Evolutionary conservation across 1,140 invertebrate species (phyloP).

Genomic region (Aphis craccivora): DNA sequence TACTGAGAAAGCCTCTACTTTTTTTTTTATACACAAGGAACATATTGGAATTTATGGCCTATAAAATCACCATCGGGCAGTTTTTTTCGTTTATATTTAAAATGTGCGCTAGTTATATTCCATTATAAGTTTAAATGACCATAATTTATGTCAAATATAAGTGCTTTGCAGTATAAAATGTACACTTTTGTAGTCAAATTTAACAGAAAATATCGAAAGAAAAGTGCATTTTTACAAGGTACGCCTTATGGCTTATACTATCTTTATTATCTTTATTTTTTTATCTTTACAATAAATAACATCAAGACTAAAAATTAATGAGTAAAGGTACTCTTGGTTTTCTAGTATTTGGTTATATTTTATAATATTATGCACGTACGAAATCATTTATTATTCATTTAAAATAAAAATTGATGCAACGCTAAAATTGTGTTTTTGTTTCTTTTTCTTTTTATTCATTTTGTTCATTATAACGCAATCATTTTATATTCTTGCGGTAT

Average conservation of each 20-base stretch:
- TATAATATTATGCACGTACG: background rate
- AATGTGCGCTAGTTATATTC: slow-evolving; percentile 49
- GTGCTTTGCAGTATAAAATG: background rate
- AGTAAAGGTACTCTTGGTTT: background rate
- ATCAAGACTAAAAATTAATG: background rate
- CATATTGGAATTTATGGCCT: slow-evolving; percentile 33
- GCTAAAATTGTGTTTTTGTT: background rate
- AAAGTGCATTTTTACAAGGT: background rate
- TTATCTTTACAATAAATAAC: slow-evolving; percentile 12
- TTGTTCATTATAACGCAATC: background rate
- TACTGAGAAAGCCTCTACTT: background rate
- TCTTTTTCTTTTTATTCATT: background rate
- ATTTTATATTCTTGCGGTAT: background rate
- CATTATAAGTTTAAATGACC: slow-evolving; percentile 44
- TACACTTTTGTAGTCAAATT: background rate
- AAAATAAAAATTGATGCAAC: background rate
- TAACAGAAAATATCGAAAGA: slow-evolving; percentile 21
- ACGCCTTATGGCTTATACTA: background rate
- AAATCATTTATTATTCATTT: slow-evolving; percentile 25
- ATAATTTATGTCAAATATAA: slow-evolving; percentile 42
- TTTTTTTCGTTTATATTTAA: slow-evolving; percentile 21
- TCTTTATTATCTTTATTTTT: background rate
- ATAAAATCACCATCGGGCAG: slow-evolving; percentile 30
- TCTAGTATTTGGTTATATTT: slow-evolving; percentile 11
- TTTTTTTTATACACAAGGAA: background rate